Percentiles rank a stretch among this genome's conserved stretches.
phyloP scores from a whole-genome alignment of 1,140 invertebrate genomes.

The Scaptomyza hsui region DNA sequence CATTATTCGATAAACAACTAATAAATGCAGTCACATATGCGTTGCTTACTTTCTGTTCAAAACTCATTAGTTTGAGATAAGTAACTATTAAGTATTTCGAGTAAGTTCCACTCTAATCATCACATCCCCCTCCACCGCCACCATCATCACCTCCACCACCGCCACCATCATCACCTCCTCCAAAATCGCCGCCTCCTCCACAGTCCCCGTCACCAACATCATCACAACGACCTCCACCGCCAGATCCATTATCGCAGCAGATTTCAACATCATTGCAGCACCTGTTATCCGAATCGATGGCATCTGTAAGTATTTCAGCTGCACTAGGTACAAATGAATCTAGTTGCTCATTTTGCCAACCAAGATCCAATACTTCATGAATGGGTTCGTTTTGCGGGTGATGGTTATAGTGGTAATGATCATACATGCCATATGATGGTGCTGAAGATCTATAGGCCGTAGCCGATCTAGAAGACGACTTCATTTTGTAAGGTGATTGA shows the following conservation, averaged over 20 bases:
- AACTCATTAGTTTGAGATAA: background rate
- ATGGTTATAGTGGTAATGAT: no score
- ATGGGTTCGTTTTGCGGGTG: no score
- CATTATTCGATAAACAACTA: background rate
- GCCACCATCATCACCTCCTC: background rate
- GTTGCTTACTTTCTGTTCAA: no score
- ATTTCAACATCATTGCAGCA: background rate
- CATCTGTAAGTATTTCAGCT: background rate
- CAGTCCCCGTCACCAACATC: no score
- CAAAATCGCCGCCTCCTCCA: background rate
- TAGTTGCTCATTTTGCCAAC: background rate
- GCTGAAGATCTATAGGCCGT: no score
- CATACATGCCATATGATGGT: no score
- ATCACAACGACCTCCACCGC: background rate
- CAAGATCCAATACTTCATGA: background rate
- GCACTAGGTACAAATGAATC: background rate
- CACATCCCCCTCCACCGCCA: no score
- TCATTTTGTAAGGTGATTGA: no score
- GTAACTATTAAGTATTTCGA: background rate
- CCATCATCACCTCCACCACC: background rate
- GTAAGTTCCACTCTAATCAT: constrained; percentile 17
- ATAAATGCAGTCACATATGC: background rate
- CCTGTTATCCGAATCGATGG: background rate
- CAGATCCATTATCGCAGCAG: background rate
- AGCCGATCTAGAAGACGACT: no score